phyloP scores from a whole-genome alignment of 2,113 vertebrate species.

The Xiphias gladius region DNA sequence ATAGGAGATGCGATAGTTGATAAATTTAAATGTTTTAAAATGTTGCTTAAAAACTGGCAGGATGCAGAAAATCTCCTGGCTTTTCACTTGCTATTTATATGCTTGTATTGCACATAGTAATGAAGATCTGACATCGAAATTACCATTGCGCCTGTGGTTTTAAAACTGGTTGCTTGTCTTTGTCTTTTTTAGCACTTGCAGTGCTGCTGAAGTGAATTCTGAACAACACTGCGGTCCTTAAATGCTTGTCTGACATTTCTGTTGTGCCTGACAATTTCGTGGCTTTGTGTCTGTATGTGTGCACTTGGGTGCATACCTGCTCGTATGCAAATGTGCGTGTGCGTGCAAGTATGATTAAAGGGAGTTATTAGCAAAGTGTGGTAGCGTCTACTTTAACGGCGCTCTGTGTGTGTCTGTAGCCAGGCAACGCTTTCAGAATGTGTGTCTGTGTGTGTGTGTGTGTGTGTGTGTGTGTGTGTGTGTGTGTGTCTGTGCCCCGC shows the following conservation, averaged over 20 bases:
- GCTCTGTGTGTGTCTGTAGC: conserved; percentile 66
- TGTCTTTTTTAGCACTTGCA: neutral
- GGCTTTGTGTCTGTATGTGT: conserved; percentile 18
- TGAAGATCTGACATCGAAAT: conserved; percentile 1
- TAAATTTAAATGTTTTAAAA: neutral
- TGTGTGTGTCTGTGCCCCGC: conserved; percentile 43
- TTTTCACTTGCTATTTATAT: conserved; percentile 3
- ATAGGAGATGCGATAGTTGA: neutral
- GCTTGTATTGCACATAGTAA: neutral
- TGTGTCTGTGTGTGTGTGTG: conserved; percentile 47
- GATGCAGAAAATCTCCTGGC: neutral
- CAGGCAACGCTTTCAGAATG: conserved; percentile 66
- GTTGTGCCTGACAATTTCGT: conserved; percentile 5
- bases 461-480: conserved; percentile 12
- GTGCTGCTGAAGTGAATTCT: conserved; percentile 14
- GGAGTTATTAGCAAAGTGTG: conserved; percentile 39
- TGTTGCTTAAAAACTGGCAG: conserved; percentile 6
- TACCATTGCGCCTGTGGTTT: neutral
- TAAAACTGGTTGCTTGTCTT: neutral
- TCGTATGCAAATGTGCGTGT: conserved; percentile 14
- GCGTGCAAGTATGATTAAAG: conserved; percentile 53
- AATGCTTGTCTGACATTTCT: conserved; percentile 58
- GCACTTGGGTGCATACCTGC: conserved; percentile 6
- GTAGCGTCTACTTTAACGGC: conserved; percentile 49
- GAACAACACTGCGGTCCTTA: conserved; percentile 4